Conservation (phyloP, 2,797 vertebrate species). For the Malurus splendens region DNA sequence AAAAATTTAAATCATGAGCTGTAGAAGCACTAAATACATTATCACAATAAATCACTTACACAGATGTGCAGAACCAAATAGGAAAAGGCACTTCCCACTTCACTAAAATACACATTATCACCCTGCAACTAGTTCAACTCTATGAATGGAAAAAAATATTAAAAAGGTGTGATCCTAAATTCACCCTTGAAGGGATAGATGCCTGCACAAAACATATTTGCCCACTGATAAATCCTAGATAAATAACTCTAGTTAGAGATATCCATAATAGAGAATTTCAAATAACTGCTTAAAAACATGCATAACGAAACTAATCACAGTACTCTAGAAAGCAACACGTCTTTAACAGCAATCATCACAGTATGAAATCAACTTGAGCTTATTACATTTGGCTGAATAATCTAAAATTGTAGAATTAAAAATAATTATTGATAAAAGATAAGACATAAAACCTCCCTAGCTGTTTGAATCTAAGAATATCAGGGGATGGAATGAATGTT, state of each 20-base stretch:
- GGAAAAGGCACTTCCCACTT: not conserved
- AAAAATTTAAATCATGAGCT: not conserved
- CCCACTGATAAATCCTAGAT: not conserved
- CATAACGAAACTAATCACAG: conserved; percentile 8
- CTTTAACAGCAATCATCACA: conserved; percentile 28
- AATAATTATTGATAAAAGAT: conserved; percentile 60
- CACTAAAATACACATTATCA: not conserved
- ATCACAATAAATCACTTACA: not conserved
- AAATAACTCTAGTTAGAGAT: not conserved
- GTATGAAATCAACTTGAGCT: conserved; percentile 23
- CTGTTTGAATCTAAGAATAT: conserved; percentile 64
- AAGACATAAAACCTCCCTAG: conserved; percentile 56
- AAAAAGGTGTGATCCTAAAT: not conserved
- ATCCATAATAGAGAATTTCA: not conserved
- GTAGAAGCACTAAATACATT: not conserved
- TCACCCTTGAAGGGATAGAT: not conserved
- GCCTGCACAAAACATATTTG: not conserved
- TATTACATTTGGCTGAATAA: conserved; percentile 41
- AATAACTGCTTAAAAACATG: not conserved
- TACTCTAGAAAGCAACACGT: not conserved
- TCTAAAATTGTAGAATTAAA: conserved; percentile 51
- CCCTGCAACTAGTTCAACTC: not conserved
- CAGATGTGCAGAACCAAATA: not conserved
- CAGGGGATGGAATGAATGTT: conserved; percentile 69
- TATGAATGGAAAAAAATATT: not conserved